Conservation (phyloP, 35 echinoderm and acorn worm genomes). For the Eucidaris tribuloides region DNA sequence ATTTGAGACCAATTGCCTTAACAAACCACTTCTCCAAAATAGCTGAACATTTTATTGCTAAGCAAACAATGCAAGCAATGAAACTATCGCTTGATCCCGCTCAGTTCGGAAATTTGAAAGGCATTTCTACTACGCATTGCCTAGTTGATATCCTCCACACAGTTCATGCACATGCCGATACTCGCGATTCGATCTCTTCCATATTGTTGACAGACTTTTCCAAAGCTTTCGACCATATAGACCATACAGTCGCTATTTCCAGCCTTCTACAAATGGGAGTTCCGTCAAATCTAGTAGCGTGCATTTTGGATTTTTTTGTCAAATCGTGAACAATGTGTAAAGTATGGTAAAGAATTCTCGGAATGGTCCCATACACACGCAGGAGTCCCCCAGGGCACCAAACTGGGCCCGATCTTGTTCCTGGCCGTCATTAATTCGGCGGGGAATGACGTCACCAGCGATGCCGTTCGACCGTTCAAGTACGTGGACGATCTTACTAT, state of each 20-base stretch:
- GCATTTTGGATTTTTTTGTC: background rate
- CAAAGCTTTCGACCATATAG: slow-evolving; percentile 52
- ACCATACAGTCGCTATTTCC: slow-evolving; percentile 39
- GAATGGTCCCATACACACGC: background rate
- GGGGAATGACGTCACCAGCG: too few relatives aligned
- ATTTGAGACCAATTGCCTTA: slow-evolving; percentile 4
- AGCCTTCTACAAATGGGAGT: background rate
- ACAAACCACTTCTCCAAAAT: slow-evolving; percentile 22
- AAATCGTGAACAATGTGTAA: background rate
- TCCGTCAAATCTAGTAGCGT: background rate
- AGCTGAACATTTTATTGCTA: slow-evolving; percentile 38
- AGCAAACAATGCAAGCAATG: background rate
- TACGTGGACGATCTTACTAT: too few relatives aligned
- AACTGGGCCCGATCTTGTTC: background rate
- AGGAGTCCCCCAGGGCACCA: background rate
- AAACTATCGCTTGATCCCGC: background rate
- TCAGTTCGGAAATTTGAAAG: slow-evolving; percentile 26
- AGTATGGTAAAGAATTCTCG: background rate
- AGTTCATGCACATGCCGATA: slow-evolving; percentile 39
- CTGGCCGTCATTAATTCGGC: background rate
- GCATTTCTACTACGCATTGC: slow-evolving; percentile 20
- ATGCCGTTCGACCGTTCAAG: too few relatives aligned
- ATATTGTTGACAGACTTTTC: slow-evolving; percentile 58
- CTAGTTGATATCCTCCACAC: background rate
- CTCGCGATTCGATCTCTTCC: slow-evolving; percentile 1